phyloP scores from a whole-genome alignment of 2,888 invertebrate species.

The Drosophila quasianomalipes region DNA sequence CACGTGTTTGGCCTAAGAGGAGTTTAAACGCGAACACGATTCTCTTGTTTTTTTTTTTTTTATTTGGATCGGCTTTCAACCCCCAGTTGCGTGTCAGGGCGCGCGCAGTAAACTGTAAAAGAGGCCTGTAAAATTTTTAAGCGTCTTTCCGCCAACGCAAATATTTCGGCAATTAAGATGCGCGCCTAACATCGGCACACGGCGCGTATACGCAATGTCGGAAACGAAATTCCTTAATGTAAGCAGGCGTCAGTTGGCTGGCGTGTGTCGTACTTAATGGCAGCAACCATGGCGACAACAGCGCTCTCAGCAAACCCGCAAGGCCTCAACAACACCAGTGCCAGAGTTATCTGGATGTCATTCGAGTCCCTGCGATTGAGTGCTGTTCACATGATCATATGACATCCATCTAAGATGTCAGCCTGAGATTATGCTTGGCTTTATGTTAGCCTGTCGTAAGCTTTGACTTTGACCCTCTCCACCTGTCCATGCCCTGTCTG shows the following conservation, averaged over 20 bases:
- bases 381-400: conserved; percentile 11
- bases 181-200: conserved; percentile 37
- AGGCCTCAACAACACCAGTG: conserved; percentile 7
- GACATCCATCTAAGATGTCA: conserved; percentile 23
- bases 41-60: conserved; percentile 6
- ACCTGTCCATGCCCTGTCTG: conserved; percentile 7
- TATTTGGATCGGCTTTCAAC: conserved; percentile 15
- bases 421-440: conserved; percentile 29
- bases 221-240: conserved; percentile 71
- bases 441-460: conserved; percentile 25
- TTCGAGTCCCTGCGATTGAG: conserved; percentile 11
- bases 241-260: conserved; percentile 76
- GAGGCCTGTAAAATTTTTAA: conserved; percentile 46
- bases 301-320: conserved; percentile 3
- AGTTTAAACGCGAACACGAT: conserved; percentile 8
- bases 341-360: conserved; percentile 17
- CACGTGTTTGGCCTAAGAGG: conserved; percentile 26
- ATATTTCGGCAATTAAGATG: conserved; percentile 73
- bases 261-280: conserved; percentile 74
- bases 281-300: conserved; percentile 61
- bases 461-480: conserved; percentile 15
- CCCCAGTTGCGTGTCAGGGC: conserved; percentile 22
- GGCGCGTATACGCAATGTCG: conserved; percentile 57
- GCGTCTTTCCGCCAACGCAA: conserved; percentile 41
- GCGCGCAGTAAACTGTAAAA: conserved; percentile 32